Conservation (phyloP, 2,797 vertebrate species). For the Dipus sagitta region DNA sequence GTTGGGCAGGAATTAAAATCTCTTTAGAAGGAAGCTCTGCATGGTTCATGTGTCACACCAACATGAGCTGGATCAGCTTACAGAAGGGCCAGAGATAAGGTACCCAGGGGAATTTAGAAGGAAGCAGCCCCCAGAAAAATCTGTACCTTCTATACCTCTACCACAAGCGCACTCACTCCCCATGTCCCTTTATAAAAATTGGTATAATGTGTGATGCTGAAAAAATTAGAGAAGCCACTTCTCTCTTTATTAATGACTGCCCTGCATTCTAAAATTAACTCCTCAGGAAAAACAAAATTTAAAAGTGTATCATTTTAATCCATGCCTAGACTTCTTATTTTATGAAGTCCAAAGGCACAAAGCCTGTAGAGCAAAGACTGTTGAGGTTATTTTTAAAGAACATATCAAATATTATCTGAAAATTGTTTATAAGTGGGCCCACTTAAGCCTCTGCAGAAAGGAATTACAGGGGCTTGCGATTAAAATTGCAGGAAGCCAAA, state of each 20-base stretch:
- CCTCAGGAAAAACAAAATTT: constrained; percentile 78
- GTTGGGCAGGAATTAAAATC: constrained; percentile 73
- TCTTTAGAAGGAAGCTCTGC: constrained; percentile 76
- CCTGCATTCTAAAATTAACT: constrained; percentile 82
- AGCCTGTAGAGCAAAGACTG: constrained; percentile 68
- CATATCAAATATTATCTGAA: constrained; percentile 81
- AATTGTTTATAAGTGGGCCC: constrained; percentile 83
- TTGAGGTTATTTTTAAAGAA: constrained; percentile 84
- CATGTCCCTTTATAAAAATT: constrained; percentile 31
- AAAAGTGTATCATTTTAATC: constrained; percentile 78
- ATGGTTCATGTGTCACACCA: constrained; percentile 80
- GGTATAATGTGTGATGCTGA: constrained; percentile 65
- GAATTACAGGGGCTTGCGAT: constrained; percentile 63
- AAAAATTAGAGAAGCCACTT: constrained; percentile 76
- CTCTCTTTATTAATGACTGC: constrained; percentile 80
- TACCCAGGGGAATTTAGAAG: constrained; percentile 75
- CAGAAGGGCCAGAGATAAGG: constrained; percentile 85
- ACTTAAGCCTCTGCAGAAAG: constrained; percentile 74
- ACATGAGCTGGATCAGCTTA: constrained; percentile 80
- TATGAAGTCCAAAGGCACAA: constrained; percentile 79
- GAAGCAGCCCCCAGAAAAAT: constrained; percentile 65
- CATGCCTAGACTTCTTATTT: constrained; percentile 79
- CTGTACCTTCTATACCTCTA: constrained; percentile 74
- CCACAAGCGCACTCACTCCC: too few species aligned
- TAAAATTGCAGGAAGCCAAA: constrained; percentile 85